Percentiles rank a stretch among this genome's conserved stretches.
Evolutionary conservation across 1,140 invertebrate genomes (phyloP).

Genomic region (Choristoneura fumiferana): DNA sequence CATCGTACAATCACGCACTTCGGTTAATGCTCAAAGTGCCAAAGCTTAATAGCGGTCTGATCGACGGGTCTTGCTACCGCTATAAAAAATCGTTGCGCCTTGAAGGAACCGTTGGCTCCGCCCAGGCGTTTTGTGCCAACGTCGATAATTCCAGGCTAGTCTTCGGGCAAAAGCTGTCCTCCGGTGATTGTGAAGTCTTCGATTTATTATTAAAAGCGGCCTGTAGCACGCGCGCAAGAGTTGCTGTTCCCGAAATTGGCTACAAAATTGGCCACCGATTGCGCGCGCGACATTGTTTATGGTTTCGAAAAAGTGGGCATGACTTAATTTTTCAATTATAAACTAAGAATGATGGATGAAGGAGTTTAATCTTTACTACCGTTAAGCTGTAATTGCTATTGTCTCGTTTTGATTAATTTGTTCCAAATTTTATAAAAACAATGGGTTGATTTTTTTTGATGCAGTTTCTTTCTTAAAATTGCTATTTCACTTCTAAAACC

Average conservation of each 20-base stretch:
- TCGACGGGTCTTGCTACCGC: constrained; percentile 51
- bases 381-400: constrained; percentile 21
- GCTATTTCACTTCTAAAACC: too few relatives aligned
- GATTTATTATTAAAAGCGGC: constrained; percentile 75
- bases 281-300: constrained; percentile 61
- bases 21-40: constrained; percentile 32
- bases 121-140: constrained; percentile 51
- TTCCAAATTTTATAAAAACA: too few relatives aligned
- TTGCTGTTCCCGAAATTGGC: constrained; percentile 68
- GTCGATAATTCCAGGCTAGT: constrained; percentile 65
- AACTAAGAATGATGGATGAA: constrained; percentile 46
- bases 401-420: neutral
- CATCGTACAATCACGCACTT: constrained; percentile 34
- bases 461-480: too few relatives aligned
- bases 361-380: constrained; percentile 34
- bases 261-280: constrained; percentile 71
- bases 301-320: constrained; percentile 50
- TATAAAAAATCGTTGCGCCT: constrained; percentile 52
- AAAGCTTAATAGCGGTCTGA: constrained; percentile 53
- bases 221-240: constrained; percentile 54
- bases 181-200: constrained; percentile 50
- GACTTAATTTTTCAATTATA: constrained; percentile 71
- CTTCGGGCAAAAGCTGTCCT: constrained; percentile 43
- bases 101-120: constrained; percentile 57
- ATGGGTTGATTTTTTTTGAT: too few relatives aligned